Evolutionary conservation across 2,113 vertebrate genomes (phyloP), one percentile per base, ranked within the genome.

Genomic region (Rostratula benghalensis): DNA sequence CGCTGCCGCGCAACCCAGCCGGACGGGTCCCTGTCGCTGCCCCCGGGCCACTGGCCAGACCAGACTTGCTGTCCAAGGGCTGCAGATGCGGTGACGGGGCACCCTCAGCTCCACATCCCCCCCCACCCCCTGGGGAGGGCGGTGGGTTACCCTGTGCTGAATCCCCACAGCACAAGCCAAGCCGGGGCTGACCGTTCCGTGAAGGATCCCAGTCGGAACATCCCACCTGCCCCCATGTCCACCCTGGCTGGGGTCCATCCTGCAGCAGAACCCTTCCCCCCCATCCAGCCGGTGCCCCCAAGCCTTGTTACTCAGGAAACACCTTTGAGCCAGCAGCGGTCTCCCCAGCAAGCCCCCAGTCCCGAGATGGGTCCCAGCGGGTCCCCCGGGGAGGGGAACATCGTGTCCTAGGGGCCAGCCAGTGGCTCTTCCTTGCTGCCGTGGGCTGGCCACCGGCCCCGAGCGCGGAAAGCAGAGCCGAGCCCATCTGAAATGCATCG

Each of bases 401-500:
- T 81, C 4, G 8, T 6, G 43, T 89, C 86, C 86, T 31, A 33
- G 67, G 93, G 90, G 90, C 92, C 7, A n/a, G 85, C 83, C 51
- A 28, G 83, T 12, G 45, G 88, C 64, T 75, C 60, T 61, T 39
- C 63, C 70, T 53, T 56, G 57, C 64, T 17, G 1, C 46, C 76
- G 8, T 18, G 3, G 81, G 80, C 80, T 97, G 96, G 94, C 93
- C 9, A 2, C 80, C 8, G 6, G 94, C 95, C 95, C 96, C 7
- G 28, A 89, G 93, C 87, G 83, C 50, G 67, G 91, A 87, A 53
- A 76, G 81, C 65, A 11, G 50, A 80, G 95, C 60, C 2, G 91
- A 94, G 91, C 89, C 93, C 96, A 96, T 97, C 95, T 97, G 96
- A 95, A 97, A 89, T 20, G 75, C 91, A 83, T 95, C 95, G 22